Percentiles rank a stretch among this genome's conserved stretches.
Evolutionary conservation across 2,888 invertebrate genomes (phyloP).

Genomic region (Chalcosyrphus nemorum): DNA sequence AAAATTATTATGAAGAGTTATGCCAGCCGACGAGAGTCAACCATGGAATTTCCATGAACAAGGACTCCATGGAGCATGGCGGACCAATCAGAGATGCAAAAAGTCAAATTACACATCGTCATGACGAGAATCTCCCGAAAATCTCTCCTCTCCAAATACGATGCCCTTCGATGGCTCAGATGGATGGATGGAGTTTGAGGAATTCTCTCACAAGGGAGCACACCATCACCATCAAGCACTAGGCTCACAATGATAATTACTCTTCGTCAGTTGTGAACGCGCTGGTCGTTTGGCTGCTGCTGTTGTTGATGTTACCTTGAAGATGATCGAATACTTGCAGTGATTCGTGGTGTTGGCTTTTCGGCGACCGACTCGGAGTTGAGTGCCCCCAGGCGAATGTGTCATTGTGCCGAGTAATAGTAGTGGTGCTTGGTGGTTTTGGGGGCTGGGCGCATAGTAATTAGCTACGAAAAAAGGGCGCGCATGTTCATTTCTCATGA

Average conservation of each 20-base stretch:
- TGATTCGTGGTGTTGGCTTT: constrained; percentile 67
- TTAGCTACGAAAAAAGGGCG: constrained; percentile 73
- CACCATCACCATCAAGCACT: not conserved
- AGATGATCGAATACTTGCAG: constrained; percentile 69
- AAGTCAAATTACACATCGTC: constrained; percentile 67
- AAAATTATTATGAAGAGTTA: constrained; percentile 72
- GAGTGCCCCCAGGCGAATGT: constrained; percentile 71
- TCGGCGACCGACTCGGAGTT: constrained; percentile 61
- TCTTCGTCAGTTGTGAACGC: constrained; percentile 53
- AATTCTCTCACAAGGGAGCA: constrained; percentile 63
- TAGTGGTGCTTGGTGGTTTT: constrained; percentile 53
- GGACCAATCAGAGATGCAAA: constrained; percentile 67
- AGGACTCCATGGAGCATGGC: constrained; percentile 45
- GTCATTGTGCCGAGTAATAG: constrained; percentile 61
- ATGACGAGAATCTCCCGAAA: constrained; percentile 55
- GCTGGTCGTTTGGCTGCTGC: constrained; percentile 32
- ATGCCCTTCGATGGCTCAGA: constrained; percentile 33
- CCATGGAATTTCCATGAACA: constrained; percentile 60
- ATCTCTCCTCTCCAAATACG: not conserved
- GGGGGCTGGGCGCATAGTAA: constrained; percentile 70
- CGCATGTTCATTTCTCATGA: constrained; percentile 68
- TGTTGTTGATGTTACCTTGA: constrained; percentile 67
- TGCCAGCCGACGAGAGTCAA: constrained; percentile 66
- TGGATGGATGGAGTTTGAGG: constrained; percentile 52
- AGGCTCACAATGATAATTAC: constrained; percentile 65